Conservation (phyloP, 2,888 invertebrate genomes). For the Coremacera marginata region DNA sequence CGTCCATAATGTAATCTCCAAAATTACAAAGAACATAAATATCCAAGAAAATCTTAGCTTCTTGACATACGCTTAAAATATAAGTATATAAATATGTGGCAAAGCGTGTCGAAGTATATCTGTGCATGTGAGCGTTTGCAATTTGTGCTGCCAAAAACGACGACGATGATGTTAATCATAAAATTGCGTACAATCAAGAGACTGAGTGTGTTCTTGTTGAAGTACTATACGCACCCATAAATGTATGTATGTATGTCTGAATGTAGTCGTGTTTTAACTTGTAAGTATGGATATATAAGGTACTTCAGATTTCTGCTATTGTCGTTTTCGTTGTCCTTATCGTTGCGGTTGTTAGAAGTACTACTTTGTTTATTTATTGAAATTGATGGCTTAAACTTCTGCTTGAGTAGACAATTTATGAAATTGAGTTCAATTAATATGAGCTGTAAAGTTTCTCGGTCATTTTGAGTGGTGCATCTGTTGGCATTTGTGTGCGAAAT, state of each 20-base stretch:
- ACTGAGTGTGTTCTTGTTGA: neutral
- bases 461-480: conserved; percentile 1
- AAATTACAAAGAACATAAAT: conserved; percentile 37
- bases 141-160: neutral
- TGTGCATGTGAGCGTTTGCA: neutral
- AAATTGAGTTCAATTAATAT: conserved; percentile 28
- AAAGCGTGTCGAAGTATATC: neutral
- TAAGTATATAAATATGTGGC: neutral
- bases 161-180: neutral
- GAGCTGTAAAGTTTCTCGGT: conserved; percentile 17
- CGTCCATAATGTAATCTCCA: conserved; percentile 26
- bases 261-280: neutral
- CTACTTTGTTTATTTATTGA: neutral
- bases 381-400: conserved; percentile 10
- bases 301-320: neutral
- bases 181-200: conserved; percentile 1
- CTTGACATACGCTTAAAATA: neutral
- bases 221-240: neutral
- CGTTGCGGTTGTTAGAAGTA: neutral
- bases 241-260: neutral
- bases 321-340: neutral
- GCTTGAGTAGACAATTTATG: conserved; percentile 23
- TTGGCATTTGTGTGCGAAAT: neutral
- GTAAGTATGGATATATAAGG: neutral
- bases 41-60: neutral